Conservation (phyloP, 2,888 invertebrate genomes). For the Tachina grossa region DNA sequence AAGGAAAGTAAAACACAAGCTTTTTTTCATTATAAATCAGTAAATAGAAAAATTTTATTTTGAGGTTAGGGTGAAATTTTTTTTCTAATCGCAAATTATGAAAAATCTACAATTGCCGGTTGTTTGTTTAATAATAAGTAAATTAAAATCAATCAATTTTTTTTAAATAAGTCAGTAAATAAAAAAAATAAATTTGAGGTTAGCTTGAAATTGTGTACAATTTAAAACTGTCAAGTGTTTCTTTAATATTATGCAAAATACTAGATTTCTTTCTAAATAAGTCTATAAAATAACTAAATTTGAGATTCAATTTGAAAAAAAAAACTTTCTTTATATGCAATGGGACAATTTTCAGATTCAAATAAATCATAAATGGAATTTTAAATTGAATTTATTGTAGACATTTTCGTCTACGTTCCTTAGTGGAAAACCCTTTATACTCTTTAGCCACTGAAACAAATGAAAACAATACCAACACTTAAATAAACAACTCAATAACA, state of each 20-base stretch:
- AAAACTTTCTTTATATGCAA: background rate
- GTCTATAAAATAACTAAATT: too few species aligned
- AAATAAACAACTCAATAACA: conserved; percentile 57
- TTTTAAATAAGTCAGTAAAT: background rate
- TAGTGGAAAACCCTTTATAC: background rate
- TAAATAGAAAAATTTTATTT: background rate
- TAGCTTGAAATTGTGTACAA: background rate
- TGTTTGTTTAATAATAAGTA: too few species aligned
- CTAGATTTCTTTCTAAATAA: too few species aligned
- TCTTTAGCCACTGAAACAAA: conserved; percentile 29
- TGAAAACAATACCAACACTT: conserved; percentile 20
- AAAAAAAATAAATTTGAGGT: background rate
- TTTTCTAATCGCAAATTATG: background rate
- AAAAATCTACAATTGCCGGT: background rate
- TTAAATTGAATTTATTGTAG: background rate
- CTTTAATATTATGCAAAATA: too few species aligned
- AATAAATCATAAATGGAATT: background rate
- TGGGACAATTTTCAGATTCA: too few species aligned
- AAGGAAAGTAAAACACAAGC: background rate
- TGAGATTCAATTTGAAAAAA: conserved; percentile 6
- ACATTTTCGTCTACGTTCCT: background rate
- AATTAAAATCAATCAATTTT: too few species aligned
- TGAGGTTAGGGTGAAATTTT: background rate
- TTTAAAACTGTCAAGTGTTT: background rate
- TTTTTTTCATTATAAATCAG: background rate